Evolutionary conservation across 2,113 vertebrate species (phyloP), one percentile per base, ranked within the genome.

Genomic region (Nerophis ophidion): DNA sequence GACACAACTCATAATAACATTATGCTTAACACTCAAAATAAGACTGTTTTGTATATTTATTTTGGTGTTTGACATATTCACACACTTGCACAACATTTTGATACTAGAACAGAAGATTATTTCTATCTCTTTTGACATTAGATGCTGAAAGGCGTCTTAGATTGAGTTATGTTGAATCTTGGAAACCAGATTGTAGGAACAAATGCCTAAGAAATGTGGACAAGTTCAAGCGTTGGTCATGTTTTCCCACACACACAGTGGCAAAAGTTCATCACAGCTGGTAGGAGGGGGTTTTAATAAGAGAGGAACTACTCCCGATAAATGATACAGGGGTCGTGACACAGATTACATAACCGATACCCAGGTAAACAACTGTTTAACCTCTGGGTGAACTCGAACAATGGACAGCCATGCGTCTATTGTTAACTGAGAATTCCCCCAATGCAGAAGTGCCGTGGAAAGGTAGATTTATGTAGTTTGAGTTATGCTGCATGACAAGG

Each of bases 311-410:
- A 66, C 59, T 5, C 68, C 38, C 45, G 60, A 56, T 50, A 64
- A 77, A 67, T 77, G 73, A 78, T 71, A 50, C 71, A 48, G 44
- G 36, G 62, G n/a, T 51, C 73, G 61, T 66, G 55, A 61, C 54
- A 45, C 48, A 45, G 57, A 71, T 62, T 17, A 66, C 63, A 68
- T 40, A 58, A 48, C 33, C 44, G 26, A 76, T 77, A 71, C 55
- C 65, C 59, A 46, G 45, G 14, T 65, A 57, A 75, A 61, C 42
- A 48, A 70, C 63, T 55, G 53, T 50, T 58, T 34, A 47, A 16
- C 48, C 52, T 64, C 34, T 60, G 78, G 71, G 74, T 78, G 66
- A 61, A 63, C 10, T 49, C 35, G 47, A 55, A 53, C 65, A 74
- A 54, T 52, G 10, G 36, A 55, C 10, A 51, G 44, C 51, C 5